phyloP scores from a whole-genome alignment of 2,113 vertebrate genomes.

The Apodemus speciosus region DNA sequence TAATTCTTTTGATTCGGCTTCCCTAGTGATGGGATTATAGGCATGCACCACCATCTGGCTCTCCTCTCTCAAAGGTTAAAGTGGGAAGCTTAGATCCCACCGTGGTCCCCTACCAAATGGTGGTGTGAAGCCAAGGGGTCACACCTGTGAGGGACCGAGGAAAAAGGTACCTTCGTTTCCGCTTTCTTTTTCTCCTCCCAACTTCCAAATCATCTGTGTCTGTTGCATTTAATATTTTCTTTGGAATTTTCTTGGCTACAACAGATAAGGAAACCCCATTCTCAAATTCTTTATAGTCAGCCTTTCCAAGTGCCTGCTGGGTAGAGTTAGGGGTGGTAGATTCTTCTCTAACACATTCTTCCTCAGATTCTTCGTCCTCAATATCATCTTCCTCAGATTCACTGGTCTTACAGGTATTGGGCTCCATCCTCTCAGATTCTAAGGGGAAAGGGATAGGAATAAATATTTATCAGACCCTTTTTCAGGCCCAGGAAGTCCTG shows the following conservation, averaged over 20 bases:
- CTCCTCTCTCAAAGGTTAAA: not conserved
- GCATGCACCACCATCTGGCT: not conserved
- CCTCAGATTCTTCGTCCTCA: conserved; percentile 79
- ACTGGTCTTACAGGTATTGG: conserved; percentile 53
- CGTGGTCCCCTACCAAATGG: too few species aligned
- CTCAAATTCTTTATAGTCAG: conserved; percentile 2
- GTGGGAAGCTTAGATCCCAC: not conserved
- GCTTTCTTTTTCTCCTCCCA: conserved; percentile 75
- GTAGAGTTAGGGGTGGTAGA: not conserved
- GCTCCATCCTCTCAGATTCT: conserved; percentile 76
- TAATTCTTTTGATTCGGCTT: not conserved
- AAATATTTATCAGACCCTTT: not conserved
- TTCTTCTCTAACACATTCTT: not conserved
- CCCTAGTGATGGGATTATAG: not conserved
- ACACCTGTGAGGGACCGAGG: not conserved
- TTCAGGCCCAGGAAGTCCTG: not conserved
- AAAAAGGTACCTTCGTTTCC: conserved; percentile 75
- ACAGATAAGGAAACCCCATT: conserved; percentile 6
- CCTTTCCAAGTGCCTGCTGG: conserved; percentile 39
- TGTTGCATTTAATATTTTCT: conserved; percentile 11
- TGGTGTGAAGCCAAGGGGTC: not conserved
- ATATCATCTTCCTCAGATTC: conserved; percentile 74
- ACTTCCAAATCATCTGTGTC: conserved; percentile 53
- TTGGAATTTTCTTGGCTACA: conserved; percentile 63
- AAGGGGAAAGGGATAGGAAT: not conserved